These are phyloP conservation scores for Anser cygnoides DNA, from an alignment of 2,113 vertebrate genomes.

Conservation along the genomic window DNA sequence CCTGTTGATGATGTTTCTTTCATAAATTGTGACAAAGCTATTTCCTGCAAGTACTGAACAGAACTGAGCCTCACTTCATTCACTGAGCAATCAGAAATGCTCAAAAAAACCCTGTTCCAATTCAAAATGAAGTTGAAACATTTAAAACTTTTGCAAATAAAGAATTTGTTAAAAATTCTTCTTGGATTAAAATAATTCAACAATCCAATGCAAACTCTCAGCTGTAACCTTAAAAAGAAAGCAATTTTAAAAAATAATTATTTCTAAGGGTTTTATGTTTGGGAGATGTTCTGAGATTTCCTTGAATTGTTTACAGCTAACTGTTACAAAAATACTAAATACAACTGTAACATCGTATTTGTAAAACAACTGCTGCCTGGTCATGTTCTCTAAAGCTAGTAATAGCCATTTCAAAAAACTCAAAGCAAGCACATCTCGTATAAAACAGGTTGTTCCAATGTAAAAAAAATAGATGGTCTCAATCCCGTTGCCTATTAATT, in stretches of 20 bases:
- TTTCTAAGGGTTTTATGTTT: not conserved
- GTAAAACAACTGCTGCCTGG: not conserved
- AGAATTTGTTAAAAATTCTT: not conserved
- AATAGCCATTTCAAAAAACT: not conserved
- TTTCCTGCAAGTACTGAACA: not conserved
- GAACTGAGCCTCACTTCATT: not conserved
- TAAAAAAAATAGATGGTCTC: not conserved
- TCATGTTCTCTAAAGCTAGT: not conserved
- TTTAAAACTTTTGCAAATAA: not conserved
- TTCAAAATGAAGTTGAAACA: not conserved
- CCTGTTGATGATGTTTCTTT: not conserved
- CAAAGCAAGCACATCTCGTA: not conserved
- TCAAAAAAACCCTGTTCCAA: not conserved
- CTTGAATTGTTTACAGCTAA: not conserved
- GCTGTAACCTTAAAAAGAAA: not conserved
- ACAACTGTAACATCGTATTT: not conserved
- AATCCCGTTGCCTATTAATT: not conserved
- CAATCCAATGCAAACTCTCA: not conserved
- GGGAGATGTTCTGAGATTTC: not conserved
- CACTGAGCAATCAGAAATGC: not conserved
- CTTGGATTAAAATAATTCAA: not conserved
- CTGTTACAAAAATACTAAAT: not conserved
- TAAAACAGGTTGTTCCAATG: not conserved
- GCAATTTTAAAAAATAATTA: not conserved
- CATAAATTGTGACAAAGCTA: not conserved